Percentiles rank a stretch among this genome's conserved stretches.
These are phyloP conservation scores for Liparis tanakae DNA, from an alignment of 2,797 vertebrate species.

Conservation along the genomic window DNA sequence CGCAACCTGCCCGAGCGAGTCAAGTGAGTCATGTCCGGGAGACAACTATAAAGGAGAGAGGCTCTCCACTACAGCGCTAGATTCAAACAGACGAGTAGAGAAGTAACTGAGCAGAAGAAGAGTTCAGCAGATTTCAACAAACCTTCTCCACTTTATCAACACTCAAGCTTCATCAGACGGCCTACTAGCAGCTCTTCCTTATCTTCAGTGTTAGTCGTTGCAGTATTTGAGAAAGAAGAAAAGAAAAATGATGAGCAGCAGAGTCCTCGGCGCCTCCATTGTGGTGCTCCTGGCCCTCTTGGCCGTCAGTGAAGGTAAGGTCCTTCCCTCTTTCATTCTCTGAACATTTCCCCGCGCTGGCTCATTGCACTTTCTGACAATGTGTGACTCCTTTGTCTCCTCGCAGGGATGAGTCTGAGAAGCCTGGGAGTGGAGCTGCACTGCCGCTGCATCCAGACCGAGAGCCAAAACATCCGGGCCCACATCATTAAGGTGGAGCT, in stretches of 20 bases:
- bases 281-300: slow-evolving; percentile 60
- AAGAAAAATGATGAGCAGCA: slow-evolving; percentile 63
- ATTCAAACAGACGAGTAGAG: slow-evolving; percentile 59
- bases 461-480: slow-evolving; percentile 68
- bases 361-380: slow-evolving; percentile 42
- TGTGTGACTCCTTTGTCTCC: slow-evolving; percentile 25
- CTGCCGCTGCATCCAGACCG: slow-evolving; percentile 77
- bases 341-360: neutral
- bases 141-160: neutral
- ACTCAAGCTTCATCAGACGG: slow-evolving; percentile 13
- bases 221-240: slow-evolving; percentile 26
- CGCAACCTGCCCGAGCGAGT: slow-evolving; percentile 31
- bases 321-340: neutral
- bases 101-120: slow-evolving; percentile 9
- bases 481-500: slow-evolving; percentile 73
- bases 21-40: slow-evolving; percentile 62
- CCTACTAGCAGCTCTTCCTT: slow-evolving; percentile 25
- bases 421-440: slow-evolving; percentile 73
- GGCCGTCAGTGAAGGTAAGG: slow-evolving; percentile 69
- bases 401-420: slow-evolving; percentile 65
- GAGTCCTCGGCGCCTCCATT: slow-evolving; percentile 36
- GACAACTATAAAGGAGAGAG: slow-evolving; percentile 48
- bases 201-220: slow-evolving; percentile 7
- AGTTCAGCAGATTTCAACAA: slow-evolving; percentile 2
- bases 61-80: slow-evolving; percentile 23